Evolutionary conservation across 2,888 invertebrate species (phyloP).

Genomic region (Disparrhopalites patrizii): DNA sequence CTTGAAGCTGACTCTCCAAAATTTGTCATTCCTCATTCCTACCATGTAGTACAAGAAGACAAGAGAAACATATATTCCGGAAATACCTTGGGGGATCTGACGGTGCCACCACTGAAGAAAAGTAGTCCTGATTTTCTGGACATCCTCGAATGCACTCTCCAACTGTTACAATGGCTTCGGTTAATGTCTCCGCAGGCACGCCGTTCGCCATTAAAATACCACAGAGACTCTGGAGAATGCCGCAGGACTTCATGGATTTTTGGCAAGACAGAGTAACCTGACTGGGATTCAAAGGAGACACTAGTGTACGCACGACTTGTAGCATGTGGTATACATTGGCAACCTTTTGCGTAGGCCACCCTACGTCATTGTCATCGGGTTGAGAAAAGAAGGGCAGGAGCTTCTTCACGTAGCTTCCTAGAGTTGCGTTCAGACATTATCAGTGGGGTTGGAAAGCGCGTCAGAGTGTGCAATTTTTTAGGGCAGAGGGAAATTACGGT

Average conservation of each 20-base stretch:
- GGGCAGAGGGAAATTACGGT: no score
- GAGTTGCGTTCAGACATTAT: neutral
- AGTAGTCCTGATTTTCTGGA: conserved; percentile 82
- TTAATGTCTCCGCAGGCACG: conserved; percentile 91
- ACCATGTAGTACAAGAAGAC: no score
- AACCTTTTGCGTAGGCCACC: conserved; percentile 85
- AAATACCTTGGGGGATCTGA: conserved; percentile 75
- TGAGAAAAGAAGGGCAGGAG: conserved; percentile 82
- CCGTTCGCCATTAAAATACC: conserved; percentile 92
- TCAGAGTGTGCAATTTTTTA: no score
- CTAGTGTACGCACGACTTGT: conserved; percentile 72
- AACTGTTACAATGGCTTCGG: conserved; percentile 92
- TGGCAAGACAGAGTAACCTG: conserved; percentile 77
- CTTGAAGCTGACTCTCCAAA: no score
- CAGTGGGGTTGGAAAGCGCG: neutral
- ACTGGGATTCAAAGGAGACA: conserved; percentile 87
- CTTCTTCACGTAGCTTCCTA: conserved; percentile 83
- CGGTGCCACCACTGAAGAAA: conserved; percentile 84
- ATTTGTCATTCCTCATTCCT: no score
- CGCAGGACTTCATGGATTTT: conserved; percentile 78
- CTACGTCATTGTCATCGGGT: conserved; percentile 58
- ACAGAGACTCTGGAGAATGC: conserved; percentile 75
- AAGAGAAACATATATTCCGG: no score
- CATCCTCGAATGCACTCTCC: conserved; percentile 92
- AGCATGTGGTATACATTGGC: conserved; percentile 49